Base-by-base conservation (phyloP, 2,113 vertebrate species). In the Python bivittatus region DNA sequence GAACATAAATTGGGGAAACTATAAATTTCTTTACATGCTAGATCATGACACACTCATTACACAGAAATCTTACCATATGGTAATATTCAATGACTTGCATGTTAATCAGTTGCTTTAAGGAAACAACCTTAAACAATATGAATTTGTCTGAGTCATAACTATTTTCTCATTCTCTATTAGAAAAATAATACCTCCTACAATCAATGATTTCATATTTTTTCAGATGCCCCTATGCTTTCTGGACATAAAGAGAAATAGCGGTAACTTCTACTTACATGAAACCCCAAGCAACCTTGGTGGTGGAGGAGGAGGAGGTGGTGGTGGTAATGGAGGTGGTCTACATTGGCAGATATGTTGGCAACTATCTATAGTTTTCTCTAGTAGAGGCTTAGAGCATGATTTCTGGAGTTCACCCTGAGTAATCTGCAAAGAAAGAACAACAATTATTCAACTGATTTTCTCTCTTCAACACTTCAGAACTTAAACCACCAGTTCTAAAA, bases 261-360 rank as follows among this genome's bases (percentile, higher is more conserved):
- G 1, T 58, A 91, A 88, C 0, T 15, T 92, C 72, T 93, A 98
- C 98, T 98, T 98, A 99, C 99, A 98, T 93, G 98, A 96, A 95
- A 97, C 96, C 0, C 96, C 97, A 90, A 98, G 97, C 94, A 99
- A 97, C 96, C 98, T 98, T 0, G 99, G 99, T 0, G 98, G 99
- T 0, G 99, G 99, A 0, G 99, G 99, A 6, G 99, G 99, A 0
- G 99, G 99, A 0, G 99, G 99, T 0, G 99, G 99, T 57, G 99
- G 99, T 44, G 99, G 97, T 4, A 97, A 98, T 72, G 98, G 98
- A 85, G 99, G 99, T 93, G 98, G 98, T 97, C 98, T 98, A 98
- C 99, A 99, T 94, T 98, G 98, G 97, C 99, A 99, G 93, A 98
- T 95, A 96, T 98, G 96, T 96, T 98, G 98, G 97, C 98, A 99